Conservation (phyloP, 2,113 vertebrate genomes). For the Vulpes ferrilata region DNA sequence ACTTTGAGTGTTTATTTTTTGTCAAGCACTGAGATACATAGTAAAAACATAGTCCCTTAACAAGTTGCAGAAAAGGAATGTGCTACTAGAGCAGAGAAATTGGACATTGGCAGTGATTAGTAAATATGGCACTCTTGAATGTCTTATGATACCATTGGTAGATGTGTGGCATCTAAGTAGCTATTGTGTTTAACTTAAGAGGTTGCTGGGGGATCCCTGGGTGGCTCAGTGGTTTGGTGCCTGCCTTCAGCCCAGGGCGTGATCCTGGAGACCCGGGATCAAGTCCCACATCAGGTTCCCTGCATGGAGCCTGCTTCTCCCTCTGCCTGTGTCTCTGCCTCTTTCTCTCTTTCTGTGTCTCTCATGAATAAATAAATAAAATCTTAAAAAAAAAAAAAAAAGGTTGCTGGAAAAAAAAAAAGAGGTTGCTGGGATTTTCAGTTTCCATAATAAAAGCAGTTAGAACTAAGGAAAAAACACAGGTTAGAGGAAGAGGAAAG, state of each 20-base stretch:
- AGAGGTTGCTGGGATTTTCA: slow-evolving; percentile 33
- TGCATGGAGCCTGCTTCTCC: too few species aligned
- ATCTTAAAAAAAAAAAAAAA: too few species aligned
- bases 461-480: slow-evolving; percentile 51
- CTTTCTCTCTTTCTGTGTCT: too few species aligned
- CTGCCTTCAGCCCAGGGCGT: too few species aligned
- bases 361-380: too few species aligned
- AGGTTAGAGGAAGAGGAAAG: neutral
- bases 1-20: slow-evolving; percentile 4
- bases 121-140: neutral
- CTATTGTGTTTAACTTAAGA: slow-evolving; percentile 35
- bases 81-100: neutral
- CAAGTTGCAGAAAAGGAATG: slow-evolving; percentile 5
- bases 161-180: neutral
- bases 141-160: neutral
- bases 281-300: too few species aligned
- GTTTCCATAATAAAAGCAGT: slow-evolving; percentile 51
- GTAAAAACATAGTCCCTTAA: slow-evolving; percentile 23
- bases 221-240: too few species aligned
- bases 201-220: too few species aligned
- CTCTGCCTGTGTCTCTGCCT: too few species aligned
- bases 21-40: neutral
- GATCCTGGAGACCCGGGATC: too few species aligned
- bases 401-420: too few species aligned
- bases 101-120: neutral